A percentile compares a stretch with the other conserved stretches of the same genome.
These are phyloP conservation scores for Paelopatides confundens DNA, from an alignment of 53 echinoderm and acorn worm species.

Conservation along the genomic window DNA sequence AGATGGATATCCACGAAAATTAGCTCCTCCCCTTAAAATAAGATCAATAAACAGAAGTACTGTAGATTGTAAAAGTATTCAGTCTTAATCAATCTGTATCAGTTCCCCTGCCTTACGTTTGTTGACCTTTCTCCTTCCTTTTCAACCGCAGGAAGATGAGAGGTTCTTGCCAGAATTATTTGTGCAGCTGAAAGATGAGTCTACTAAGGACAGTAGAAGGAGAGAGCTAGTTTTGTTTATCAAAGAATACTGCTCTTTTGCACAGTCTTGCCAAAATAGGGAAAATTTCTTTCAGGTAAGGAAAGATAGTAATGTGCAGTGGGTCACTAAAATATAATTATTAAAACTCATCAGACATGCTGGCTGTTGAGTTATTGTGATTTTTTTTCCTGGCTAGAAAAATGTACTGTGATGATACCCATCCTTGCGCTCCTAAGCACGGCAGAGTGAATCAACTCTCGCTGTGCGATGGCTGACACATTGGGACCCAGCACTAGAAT, in stretches of 20 bases:
- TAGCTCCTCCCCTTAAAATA: too few species aligned
- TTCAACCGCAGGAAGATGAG: conserved; percentile 84
- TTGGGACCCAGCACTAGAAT: conserved; percentile 28
- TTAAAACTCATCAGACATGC: too few species aligned
- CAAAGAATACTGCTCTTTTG: conserved; percentile 98
- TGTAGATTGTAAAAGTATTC: too few species aligned
- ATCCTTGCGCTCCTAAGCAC: conserved; percentile 44
- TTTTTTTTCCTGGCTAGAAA: too few species aligned
- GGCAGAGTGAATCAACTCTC: neutral
- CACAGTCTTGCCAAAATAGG: conserved; percentile 93
- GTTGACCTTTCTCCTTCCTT: neutral
- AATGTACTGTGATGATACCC: conserved; percentile 30
- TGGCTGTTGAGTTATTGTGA: too few species aligned
- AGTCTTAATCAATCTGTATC: too few species aligned
- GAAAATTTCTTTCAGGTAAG: conserved; percentile 97
- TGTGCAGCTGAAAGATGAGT: conserved; percentile 88
- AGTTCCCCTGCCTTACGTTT: too few species aligned
- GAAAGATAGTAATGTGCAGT: too few species aligned
- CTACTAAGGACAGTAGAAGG: conserved; percentile 87
- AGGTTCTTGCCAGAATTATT: conserved; percentile 99
- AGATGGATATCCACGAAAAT: too few species aligned
- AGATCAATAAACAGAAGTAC: too few species aligned
- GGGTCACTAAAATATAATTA: too few species aligned
- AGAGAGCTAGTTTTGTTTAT: conserved; percentile 96
- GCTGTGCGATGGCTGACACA: conserved; percentile 31